Percentiles rank a stretch among this genome's conserved stretches.
phyloP scores from a whole-genome alignment of 1,140 invertebrate genomes.

The Drosophila lacertosa region DNA sequence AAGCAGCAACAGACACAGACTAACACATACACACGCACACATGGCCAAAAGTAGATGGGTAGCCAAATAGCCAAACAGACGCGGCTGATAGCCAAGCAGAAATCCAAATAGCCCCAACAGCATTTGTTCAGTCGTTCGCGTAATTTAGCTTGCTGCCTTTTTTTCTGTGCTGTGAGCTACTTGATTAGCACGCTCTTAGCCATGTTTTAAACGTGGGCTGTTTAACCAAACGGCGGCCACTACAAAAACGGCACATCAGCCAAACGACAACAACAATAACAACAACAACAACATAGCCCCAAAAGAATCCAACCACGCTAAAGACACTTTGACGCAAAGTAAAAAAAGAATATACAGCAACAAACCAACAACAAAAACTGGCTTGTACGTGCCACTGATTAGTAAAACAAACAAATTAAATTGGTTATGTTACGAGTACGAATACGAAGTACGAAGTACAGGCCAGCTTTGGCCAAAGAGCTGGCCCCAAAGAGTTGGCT shows the following conservation, averaged over 20 bases:
- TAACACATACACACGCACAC: not conserved
- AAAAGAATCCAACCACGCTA: slow-evolving; percentile 54
- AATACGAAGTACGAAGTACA: not conserved
- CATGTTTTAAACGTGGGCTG: slow-evolving; percentile 78
- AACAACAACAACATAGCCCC: slow-evolving; percentile 10
- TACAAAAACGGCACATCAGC: slow-evolving; percentile 25
- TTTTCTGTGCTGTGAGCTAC: slow-evolving; percentile 57
- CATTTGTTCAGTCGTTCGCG: slow-evolving; percentile 68
- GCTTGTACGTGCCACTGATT: slow-evolving; percentile 75
- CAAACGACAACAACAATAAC: slow-evolving; percentile 34
- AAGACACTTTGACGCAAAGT: slow-evolving; percentile 63
- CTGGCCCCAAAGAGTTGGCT: slow-evolving; percentile 7
- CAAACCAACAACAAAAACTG: slow-evolving; percentile 34
- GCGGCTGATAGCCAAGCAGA: slow-evolving; percentile 11
- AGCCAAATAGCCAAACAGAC: slow-evolving; percentile 45
- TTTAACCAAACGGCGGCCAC: slow-evolving; percentile 65
- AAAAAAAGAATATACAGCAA: not conserved
- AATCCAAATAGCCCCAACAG: slow-evolving; percentile 34
- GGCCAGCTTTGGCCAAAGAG: slow-evolving; percentile 9
- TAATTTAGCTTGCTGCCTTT: slow-evolving; percentile 65
- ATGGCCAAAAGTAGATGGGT: slow-evolving; percentile 36
- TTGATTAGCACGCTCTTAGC: slow-evolving; percentile 78
- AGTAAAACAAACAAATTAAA: slow-evolving; percentile 79
- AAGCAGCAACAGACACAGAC: slow-evolving; percentile 14
- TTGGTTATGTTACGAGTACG: slow-evolving; percentile 49